Percentiles rank a stretch among this genome's conserved stretches.
Conservation (phyloP, 1,140 invertebrate genomes). For the Cryptotermes secundus region DNA sequence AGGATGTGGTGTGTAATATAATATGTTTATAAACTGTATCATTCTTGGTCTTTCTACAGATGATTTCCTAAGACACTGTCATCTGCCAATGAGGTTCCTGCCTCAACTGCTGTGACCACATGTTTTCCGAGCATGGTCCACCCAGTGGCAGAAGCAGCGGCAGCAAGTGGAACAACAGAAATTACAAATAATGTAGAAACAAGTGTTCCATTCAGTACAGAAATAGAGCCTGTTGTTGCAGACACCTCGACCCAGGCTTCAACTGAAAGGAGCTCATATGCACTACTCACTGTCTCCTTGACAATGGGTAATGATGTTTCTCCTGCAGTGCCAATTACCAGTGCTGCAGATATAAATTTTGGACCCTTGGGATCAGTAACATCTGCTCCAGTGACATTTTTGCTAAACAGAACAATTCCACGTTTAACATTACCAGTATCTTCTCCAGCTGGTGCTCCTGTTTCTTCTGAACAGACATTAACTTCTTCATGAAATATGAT, state of each 20-base stretch:
- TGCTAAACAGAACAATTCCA: neutral
- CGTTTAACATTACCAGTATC: neutral
- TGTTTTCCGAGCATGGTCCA: neutral
- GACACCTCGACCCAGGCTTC: neutral
- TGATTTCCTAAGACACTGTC: neutral
- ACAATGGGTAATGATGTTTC: neutral
- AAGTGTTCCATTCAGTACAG: too few species aligned
- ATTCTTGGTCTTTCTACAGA: neutral
- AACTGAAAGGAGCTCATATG: neutral
- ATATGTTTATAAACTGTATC: too few species aligned
- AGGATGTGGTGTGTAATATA: too few species aligned
- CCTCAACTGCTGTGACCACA: neutral
- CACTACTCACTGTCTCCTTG: neutral
- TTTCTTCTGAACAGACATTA: neutral
- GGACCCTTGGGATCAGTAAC: neutral
- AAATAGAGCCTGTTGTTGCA: neutral
- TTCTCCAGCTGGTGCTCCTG: neutral
- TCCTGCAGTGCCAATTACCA: neutral
- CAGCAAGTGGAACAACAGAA: neutral
- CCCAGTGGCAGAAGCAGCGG: neutral
- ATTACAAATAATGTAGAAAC: too few species aligned
- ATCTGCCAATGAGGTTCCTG: neutral
- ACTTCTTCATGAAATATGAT: too few species aligned
- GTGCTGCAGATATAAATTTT: neutral
- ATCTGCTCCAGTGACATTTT: neutral